Evolutionary conservation across 1,140 invertebrate genomes (phyloP).

Genomic region (Zophobas morio): DNA sequence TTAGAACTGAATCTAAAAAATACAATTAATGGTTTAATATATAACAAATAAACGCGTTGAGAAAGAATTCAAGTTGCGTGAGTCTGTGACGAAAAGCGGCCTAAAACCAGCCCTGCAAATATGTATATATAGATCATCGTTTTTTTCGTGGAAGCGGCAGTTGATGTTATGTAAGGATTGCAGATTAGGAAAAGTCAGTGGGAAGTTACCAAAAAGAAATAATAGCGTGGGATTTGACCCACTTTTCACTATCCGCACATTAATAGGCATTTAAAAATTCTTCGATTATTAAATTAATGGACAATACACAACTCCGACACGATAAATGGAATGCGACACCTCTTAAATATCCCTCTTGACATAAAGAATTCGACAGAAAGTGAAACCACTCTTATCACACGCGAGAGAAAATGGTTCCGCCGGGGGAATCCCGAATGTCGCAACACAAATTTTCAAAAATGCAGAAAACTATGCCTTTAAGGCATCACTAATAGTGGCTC

Average conservation of each 20-base stretch:
- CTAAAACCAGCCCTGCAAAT: too few relatives aligned
- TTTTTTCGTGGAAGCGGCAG: background rate
- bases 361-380: too few relatives aligned
- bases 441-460: background rate
- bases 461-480: background rate
- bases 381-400: too few relatives aligned
- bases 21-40: too few relatives aligned
- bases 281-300: background rate
- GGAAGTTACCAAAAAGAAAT: conserved; percentile 24
- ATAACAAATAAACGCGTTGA: too few relatives aligned
- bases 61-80: too few relatives aligned
- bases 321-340: too few relatives aligned
- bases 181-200: conserved; percentile 37
- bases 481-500: background rate
- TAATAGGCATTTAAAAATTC: background rate
- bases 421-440: background rate
- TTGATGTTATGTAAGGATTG: conserved; percentile 15
- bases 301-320: background rate
- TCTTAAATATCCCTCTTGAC: too few relatives aligned
- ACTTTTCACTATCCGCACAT: conserved; percentile 6
- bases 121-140: too few relatives aligned
- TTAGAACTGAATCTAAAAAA: too few relatives aligned
- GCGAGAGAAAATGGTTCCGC: too few relatives aligned
- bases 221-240: conserved; percentile 32
- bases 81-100: too few relatives aligned